These are phyloP conservation scores for Prunella himalayana DNA, from an alignment of 2,113 vertebrate species.

Conservation along the genomic window DNA sequence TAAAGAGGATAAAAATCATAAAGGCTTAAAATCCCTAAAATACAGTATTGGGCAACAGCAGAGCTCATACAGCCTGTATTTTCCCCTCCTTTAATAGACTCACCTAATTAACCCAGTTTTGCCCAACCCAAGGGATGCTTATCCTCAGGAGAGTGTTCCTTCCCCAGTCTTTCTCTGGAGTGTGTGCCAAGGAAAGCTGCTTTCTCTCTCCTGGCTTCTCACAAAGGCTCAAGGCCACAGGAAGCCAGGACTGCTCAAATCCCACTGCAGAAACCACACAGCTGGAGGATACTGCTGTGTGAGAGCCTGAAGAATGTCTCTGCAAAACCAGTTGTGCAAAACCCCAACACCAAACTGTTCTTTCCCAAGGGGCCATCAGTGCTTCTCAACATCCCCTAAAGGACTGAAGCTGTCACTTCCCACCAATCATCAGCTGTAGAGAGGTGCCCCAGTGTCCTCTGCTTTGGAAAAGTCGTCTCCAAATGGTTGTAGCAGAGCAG, in stretches of 20 bases:
- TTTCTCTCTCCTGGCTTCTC: background rate
- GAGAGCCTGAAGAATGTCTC: background rate
- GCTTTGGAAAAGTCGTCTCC: background rate
- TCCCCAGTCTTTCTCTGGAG: background rate
- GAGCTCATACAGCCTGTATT: background rate
- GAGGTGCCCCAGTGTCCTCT: background rate
- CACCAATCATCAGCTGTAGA: background rate
- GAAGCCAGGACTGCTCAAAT: background rate
- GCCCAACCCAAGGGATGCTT: background rate
- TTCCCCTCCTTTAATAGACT: background rate
- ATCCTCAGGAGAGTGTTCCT: background rate
- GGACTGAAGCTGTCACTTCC: background rate
- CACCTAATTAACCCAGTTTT: background rate
- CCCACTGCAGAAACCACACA: fast-evolving
- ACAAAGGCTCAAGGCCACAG: background rate
- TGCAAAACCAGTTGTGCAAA: background rate
- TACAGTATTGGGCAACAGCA: background rate
- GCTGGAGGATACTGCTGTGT: background rate
- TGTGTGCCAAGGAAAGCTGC: background rate
- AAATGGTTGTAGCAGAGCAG: background rate
- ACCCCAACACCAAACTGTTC: background rate
- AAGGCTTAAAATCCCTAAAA: background rate
- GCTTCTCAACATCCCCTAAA: background rate
- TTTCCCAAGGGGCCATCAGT: background rate
- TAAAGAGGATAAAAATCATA: background rate